Conservation (phyloP, 2,888 invertebrate genomes). For the Folsomia manolachei region DNA sequence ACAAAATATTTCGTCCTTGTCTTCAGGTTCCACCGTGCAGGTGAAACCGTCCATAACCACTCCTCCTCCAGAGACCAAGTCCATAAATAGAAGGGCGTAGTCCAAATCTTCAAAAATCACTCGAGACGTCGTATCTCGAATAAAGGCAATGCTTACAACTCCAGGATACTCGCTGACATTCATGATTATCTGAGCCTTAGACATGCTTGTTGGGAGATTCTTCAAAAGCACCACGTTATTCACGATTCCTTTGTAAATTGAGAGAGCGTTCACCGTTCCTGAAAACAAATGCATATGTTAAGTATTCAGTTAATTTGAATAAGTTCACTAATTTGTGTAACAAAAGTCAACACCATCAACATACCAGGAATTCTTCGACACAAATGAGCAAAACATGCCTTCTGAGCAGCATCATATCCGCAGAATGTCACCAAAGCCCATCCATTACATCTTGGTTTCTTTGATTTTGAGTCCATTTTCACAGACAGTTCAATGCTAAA, state of each 20-base stretch:
- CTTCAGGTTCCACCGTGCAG: constrained; percentile 43
- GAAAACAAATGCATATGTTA: not conserved
- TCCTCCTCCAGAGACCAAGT: constrained; percentile 41
- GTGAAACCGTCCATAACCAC: constrained; percentile 43
- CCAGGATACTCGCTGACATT: constrained; percentile 43
- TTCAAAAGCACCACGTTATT: constrained; percentile 46
- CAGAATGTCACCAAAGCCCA: constrained; percentile 45
- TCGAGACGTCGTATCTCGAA: constrained; percentile 39
- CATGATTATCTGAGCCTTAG: constrained; percentile 40
- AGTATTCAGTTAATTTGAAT: not conserved
- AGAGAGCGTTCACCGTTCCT: constrained; percentile 41
- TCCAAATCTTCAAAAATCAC: constrained; percentile 46
- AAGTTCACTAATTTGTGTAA: not conserved
- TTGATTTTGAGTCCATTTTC: constrained; percentile 2
- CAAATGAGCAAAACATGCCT: constrained; percentile 44
- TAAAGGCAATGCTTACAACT: constrained; percentile 39
- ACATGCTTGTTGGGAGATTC: constrained; percentile 40
- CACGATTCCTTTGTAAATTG: constrained; percentile 47
- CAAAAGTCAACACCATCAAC: not conserved
- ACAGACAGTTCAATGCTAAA: constrained; percentile 45
- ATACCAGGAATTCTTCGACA: constrained; percentile 42
- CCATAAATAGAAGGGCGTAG: constrained; percentile 47
- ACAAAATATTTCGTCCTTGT: constrained; percentile 38
- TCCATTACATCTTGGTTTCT: constrained; percentile 37
- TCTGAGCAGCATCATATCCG: constrained; percentile 44